phyloP scores from a whole-genome alignment of 1,140 invertebrate genomes.

The Watersipora subatra region DNA sequence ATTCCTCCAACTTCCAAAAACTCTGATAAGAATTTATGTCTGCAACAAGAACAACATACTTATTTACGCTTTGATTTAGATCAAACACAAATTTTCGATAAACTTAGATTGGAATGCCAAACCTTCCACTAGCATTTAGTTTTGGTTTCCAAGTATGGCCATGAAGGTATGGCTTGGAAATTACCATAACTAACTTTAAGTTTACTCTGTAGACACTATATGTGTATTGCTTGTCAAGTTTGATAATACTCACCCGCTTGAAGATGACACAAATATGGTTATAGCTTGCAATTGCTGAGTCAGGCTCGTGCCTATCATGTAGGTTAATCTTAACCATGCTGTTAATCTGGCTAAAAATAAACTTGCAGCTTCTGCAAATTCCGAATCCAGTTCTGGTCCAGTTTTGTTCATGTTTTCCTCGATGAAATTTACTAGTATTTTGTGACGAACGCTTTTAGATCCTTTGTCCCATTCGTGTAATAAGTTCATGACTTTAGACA shows the following conservation, averaged over 20 bases:
- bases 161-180: too few species aligned
- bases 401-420: slow-evolving; percentile 37
- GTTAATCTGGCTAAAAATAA: slow-evolving; percentile 38
- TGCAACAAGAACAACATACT: slow-evolving; percentile 14
- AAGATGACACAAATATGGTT: slow-evolving; percentile 35
- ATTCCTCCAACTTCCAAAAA: slow-evolving; percentile 40
- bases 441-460: slow-evolving; percentile 24
- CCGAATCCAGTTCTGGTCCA: slow-evolving; percentile 36
- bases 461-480: slow-evolving; percentile 40
- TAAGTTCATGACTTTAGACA: slow-evolving; percentile 31
- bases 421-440: slow-evolving; percentile 36
- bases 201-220: too few species aligned
- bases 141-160: too few species aligned
- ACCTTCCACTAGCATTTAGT: too few species aligned
- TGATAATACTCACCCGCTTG: slow-evolving; percentile 36
- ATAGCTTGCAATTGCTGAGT: slow-evolving; percentile 33
- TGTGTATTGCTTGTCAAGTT: too few species aligned
- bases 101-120: too few species aligned
- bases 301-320: slow-evolving; percentile 36
- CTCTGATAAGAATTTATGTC: slow-evolving; percentile 39
- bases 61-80: not conserved
- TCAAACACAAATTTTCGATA: not conserved
- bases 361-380: slow-evolving; percentile 39
- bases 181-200: too few species aligned
- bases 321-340: slow-evolving; percentile 37